Evolutionary conservation across 2,113 vertebrate genomes (phyloP).

Genomic region (Dissostichus mawsoni): DNA sequence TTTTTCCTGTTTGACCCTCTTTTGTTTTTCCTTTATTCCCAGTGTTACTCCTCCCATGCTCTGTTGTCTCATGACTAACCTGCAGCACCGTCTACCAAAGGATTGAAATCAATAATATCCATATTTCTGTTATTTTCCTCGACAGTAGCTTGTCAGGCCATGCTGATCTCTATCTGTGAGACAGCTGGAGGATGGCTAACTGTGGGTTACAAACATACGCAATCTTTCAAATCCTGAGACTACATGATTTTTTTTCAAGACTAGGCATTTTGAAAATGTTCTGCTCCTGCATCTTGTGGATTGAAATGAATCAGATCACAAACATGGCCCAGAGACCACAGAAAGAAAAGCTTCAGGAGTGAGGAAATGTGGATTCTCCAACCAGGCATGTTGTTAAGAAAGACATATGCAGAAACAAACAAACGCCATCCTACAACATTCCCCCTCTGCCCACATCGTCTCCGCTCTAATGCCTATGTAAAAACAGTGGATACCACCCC

Average conservation of each 20-base stretch:
- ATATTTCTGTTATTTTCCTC: neutral
- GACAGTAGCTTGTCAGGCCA: constrained; percentile 9
- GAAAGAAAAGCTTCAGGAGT: neutral
- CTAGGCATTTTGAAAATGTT: neutral
- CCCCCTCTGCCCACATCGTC: constrained; percentile 22
- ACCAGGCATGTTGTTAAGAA: neutral
- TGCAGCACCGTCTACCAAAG: neutral
- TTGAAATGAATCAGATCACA: neutral
- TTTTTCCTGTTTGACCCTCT: neutral
- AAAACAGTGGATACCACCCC: constrained; percentile 49
- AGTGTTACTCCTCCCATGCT: neutral
- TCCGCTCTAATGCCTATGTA: constrained; percentile 42
- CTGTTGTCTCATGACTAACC: constrained; percentile 3
- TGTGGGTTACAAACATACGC: neutral
- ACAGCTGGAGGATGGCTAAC: neutral
- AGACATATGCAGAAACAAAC: neutral
- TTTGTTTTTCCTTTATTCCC: neutral
- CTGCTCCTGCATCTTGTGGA: neutral
- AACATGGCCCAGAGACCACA: neutral
- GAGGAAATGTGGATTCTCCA: neutral
- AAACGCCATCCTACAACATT: constrained; percentile 22
- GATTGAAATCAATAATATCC: constrained; percentile 13
- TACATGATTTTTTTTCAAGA: neutral
- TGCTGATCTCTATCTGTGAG: constrained; percentile 15
- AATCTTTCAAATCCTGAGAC: neutral